Percentiles rank a stretch among this genome's conserved stretches.
phyloP scores from a whole-genome alignment of 2,113 vertebrate genomes.

The Amia ocellicauda region DNA sequence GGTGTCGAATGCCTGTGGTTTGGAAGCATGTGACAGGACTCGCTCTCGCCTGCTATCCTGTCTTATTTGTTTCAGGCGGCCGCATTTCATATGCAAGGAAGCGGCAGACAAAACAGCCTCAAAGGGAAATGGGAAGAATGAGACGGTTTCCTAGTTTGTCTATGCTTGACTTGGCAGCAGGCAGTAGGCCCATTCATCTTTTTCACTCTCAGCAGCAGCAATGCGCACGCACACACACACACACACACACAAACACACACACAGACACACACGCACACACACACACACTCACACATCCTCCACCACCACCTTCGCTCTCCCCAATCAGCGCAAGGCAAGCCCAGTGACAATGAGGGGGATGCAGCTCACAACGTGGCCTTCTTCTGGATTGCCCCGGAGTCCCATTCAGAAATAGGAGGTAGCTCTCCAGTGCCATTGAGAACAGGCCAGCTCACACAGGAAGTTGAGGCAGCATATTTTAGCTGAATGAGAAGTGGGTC shows the following conservation, averaged over 20 bases:
- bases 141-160: constrained; percentile 13
- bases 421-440: constrained; percentile 12
- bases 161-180: constrained; percentile 14
- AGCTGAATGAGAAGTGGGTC: constrained; percentile 18
- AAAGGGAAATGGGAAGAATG: neutral
- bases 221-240: neutral
- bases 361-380: neutral
- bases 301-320: constrained; percentile 26
- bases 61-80: neutral
- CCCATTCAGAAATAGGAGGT: constrained; percentile 12
- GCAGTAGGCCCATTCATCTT: constrained; percentile 6
- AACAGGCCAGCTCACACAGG: constrained; percentile 15
- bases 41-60: neutral
- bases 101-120: constrained; percentile 15
- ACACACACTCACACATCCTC: neutral
- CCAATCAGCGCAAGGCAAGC: constrained; percentile 48
- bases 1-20: neutral
- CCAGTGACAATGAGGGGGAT: constrained; percentile 24
- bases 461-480: constrained; percentile 19
- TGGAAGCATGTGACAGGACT: constrained; percentile 4
- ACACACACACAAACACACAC: too few relatives aligned
- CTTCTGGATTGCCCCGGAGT: neutral
- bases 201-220: constrained; percentile 12
- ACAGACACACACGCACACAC: neutral
- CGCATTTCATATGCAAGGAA: constrained; percentile 10